These are phyloP conservation scores for Homarus americanus DNA, from an alignment of 1,140 invertebrate species.

Conservation along the genomic window DNA sequence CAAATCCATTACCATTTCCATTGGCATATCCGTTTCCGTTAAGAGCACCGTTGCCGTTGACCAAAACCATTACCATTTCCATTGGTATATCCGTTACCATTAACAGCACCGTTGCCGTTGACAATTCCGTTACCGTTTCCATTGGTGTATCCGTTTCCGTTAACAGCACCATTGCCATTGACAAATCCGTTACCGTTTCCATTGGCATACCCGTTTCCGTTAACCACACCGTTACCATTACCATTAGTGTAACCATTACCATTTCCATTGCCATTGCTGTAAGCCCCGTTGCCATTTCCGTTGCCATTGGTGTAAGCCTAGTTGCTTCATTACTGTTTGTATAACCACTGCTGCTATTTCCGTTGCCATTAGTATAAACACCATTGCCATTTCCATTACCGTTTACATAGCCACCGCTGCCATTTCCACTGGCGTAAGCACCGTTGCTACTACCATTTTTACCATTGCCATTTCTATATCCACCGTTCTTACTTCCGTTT, in stretches of 20 bases:
- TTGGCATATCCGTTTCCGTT: neutral
- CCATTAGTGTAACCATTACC: neutral
- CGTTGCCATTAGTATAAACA: neutral
- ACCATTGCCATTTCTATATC: neutral
- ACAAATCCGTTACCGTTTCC: neutral
- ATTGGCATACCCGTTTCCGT: neutral
- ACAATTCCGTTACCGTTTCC: neutral
- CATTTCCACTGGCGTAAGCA: constrained; percentile 1
- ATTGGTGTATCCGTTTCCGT: no score
- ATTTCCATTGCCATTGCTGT: neutral
- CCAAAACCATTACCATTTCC: neutral
- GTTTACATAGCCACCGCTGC: neutral
- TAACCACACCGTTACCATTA: neutral
- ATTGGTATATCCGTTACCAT: neutral
- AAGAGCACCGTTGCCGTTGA: neutral
- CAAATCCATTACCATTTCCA: neutral
- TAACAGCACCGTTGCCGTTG: neutral
- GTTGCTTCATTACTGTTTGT: neutral
- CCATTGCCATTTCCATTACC: constrained; percentile 6
- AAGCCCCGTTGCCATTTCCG: neutral
- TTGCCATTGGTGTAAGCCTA: constrained; percentile 4
- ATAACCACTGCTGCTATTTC: neutral
- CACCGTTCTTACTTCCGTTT: neutral
- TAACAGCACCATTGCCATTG: no score
- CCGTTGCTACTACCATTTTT: constrained; percentile 21